Conservation (phyloP, 2,113 vertebrate genomes). For the Pogona vitticeps region DNA sequence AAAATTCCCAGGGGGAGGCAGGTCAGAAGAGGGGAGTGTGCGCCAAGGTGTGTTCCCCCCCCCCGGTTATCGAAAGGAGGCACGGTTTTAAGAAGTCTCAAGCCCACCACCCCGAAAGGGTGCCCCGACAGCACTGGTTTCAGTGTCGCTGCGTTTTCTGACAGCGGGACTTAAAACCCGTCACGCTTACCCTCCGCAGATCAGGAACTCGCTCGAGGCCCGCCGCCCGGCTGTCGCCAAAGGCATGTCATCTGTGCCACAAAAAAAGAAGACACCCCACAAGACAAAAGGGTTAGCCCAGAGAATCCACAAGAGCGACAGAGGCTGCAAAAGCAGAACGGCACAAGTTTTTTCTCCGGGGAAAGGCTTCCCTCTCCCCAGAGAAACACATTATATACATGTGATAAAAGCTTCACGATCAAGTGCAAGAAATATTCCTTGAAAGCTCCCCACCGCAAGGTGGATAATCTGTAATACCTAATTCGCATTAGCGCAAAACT, state of each 20-base stretch:
- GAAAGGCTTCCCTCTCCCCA: not conserved
- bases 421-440: not conserved
- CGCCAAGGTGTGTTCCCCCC: not conserved
- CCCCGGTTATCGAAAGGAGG: too few relatives aligned
- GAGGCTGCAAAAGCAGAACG: not conserved
- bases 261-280: constrained; percentile 28
- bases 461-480: not conserved
- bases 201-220: constrained; percentile 90
- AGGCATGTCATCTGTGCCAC: constrained; percentile 85
- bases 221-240: constrained; percentile 80
- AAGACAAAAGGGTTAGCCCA: not conserved
- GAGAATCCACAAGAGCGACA: too few relatives aligned
- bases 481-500: not conserved
- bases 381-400: not conserved
- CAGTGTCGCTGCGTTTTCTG: not conserved
- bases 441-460: not conserved
- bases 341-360: not conserved
- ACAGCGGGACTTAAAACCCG: constrained; percentile 20
- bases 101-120: too few relatives aligned
- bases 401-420: too few relatives aligned
- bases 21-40: too few relatives aligned
- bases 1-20: too few relatives aligned
- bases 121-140: not conserved
- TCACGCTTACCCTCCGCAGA: constrained; percentile 92
- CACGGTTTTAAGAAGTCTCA: too few relatives aligned